Base-by-base conservation (phyloP, 2,888 invertebrate species). In the Acanthosepion pharaonis region DNA sequence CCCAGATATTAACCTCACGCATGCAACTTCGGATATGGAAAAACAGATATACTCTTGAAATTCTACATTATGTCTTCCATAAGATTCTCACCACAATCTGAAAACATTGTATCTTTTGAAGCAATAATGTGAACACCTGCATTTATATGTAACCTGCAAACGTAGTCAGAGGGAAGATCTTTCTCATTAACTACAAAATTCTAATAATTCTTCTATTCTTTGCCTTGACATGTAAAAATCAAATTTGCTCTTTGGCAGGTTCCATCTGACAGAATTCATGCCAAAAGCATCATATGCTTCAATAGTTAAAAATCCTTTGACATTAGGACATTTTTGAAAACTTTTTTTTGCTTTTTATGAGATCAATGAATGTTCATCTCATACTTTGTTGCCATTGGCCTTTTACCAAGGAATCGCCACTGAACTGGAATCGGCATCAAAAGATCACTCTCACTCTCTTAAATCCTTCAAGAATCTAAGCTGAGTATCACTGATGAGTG, bases 221-320 rank as follows among this genome's bases (percentile, higher is more conserved):
- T 78, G n/a, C n/a, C 5, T 15, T n/a, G n/a, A 23, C 78, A n/a
- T 78, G 78, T 78, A 78, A n/a, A 59, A 78, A 33, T 78, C n/a
- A 78, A 42, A 4, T 78, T 33, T 11, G 15, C 11, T n/a, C 78
- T 33, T 59, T 78, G n/a, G 78, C 78, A 78, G 2, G n/a, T 78
- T 11, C 78, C 78, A n/a, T 78, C 0, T 59, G 33, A 78, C 18
- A 78, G 78, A 78, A 15, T 15, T 78, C n/a, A 33, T 78, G n/a
- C 78, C 78, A 78, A 78, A n/a, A 78, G 78, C 78, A 15, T n/a
- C n/a, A 33, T n/a, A n/a, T n/a, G 20, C n/a, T 78, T 78, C 78
- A 78, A 78, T 9, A 78, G 78, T n/a, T n/a, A 78, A 78, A 78
- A 78, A 78, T 78, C n/a, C n/a, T 78, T 78, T 78, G 78, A 78